phyloP scores from a whole-genome alignment of 2,113 vertebrate genomes.

The Numenius arquata region DNA sequence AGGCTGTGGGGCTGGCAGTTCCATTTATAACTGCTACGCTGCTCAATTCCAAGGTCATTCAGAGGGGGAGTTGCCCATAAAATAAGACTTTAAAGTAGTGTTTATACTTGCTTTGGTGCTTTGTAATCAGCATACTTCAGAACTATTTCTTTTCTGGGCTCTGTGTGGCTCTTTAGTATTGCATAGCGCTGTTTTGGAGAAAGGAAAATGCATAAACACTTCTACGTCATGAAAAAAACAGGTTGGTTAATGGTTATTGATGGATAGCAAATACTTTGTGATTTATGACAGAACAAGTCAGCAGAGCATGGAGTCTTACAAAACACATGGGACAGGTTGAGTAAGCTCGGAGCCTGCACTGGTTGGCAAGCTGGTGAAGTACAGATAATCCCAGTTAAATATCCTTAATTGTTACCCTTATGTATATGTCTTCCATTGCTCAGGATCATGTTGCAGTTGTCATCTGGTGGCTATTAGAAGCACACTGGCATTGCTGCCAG shows the following conservation, averaged over 20 bases:
- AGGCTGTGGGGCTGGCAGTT: neutral
- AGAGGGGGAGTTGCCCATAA: neutral
- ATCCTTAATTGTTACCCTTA: neutral
- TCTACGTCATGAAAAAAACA: neutral
- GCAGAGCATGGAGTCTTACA: conserved; percentile 39
- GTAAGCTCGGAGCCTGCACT: neutral
- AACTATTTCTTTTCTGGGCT: neutral
- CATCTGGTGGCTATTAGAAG: neutral
- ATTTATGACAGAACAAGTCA: conserved; percentile 17
- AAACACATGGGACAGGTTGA: neutral
- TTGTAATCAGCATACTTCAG: neutral
- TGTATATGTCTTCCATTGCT: neutral
- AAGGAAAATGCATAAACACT: neutral
- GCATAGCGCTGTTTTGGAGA: neutral
- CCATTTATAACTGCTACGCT: neutral
- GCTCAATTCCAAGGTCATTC: conserved; percentile 20
- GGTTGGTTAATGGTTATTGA: conserved; percentile 33
- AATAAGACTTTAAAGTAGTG: neutral
- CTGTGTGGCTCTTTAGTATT: neutral
- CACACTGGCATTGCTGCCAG: neutral
- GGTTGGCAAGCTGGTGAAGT: neutral
- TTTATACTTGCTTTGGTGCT: neutral
- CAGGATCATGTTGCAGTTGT: neutral
- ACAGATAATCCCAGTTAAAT: conserved; percentile 38
- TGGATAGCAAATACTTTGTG: neutral